A percentile compares a stretch with the other conserved stretches of the same genome.
phyloP scores from a whole-genome alignment of 2,113 vertebrate genomes.

The Brachypteracias leptosomus region DNA sequence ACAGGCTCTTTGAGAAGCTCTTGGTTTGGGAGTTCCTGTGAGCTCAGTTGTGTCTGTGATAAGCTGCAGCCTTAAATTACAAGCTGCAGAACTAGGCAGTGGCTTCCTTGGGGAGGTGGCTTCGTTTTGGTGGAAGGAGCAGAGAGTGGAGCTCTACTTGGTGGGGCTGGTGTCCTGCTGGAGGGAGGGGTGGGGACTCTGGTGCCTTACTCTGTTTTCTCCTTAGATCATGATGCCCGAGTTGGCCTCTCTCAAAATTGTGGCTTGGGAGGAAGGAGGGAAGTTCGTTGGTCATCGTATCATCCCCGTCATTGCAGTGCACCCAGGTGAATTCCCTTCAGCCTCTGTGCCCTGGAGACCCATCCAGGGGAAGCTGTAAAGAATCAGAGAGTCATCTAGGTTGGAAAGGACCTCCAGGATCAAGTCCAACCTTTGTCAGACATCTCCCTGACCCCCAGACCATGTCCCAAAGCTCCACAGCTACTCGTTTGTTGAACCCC shows the following conservation, averaged over 20 bases:
- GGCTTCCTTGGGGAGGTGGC: neutral
- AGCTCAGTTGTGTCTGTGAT: neutral
- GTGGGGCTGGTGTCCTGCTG: neutral
- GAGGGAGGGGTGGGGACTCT: neutral
- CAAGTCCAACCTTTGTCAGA: no score
- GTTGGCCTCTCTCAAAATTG: slow-evolving; percentile 88
- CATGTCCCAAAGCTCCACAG: no score
- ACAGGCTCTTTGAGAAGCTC: neutral
- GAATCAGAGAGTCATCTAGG: no score
- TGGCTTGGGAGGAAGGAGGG: slow-evolving; percentile 89
- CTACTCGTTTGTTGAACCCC: no score
- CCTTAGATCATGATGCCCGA: slow-evolving; percentile 92
- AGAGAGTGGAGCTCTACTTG: neutral
- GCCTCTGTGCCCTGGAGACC: neutral
- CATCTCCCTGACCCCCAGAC: no score
- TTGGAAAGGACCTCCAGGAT: no score
- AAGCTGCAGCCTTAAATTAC: neutral
- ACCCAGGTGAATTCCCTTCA: slow-evolving; percentile 79
- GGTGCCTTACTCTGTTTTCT: neutral
- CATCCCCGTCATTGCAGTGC: slow-evolving; percentile 88
- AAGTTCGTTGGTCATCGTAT: slow-evolving; percentile 96
- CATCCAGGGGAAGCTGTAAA: neutral
- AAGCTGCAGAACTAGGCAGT: neutral
- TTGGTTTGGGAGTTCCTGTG: neutral
- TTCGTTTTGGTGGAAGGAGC: neutral